Percentiles rank a stretch among this genome's conserved stretches.
Conservation (phyloP, 1,140 invertebrate species). For the Cherax destructor region DNA sequence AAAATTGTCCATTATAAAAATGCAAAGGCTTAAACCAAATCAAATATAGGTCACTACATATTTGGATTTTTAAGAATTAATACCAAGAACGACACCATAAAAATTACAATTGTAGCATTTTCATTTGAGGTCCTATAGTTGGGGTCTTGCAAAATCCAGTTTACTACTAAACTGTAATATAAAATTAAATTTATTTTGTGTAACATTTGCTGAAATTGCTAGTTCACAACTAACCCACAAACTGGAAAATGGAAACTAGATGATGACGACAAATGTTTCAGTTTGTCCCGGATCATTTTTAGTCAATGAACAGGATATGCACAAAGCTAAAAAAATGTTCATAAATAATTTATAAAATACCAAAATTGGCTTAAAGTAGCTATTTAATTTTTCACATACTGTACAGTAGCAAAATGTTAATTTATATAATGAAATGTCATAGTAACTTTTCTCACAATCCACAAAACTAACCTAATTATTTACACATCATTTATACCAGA, state of each 20-base stretch:
- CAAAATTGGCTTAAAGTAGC: not conserved
- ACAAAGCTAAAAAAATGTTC: not conserved
- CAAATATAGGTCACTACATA: too few species aligned
- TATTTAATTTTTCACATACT: not conserved
- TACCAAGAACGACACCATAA: too few species aligned
- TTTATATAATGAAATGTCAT: not conserved
- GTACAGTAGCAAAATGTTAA: constrained; percentile 1
- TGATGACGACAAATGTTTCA: too few species aligned
- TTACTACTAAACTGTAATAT: not conserved
- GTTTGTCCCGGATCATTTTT: too few species aligned
- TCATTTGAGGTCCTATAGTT: too few species aligned
- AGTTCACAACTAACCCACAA: not conserved
- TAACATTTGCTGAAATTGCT: not conserved
- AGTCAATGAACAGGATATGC: not conserved
- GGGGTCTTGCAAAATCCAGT: too few species aligned
- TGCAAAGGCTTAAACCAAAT: too few species aligned
- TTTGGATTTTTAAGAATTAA: too few species aligned
- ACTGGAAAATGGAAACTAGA: too few species aligned
- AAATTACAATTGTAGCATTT: too few species aligned
- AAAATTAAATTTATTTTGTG: not conserved
- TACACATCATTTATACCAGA: not conserved
- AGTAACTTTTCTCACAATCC: not conserved
- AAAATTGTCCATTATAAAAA: too few species aligned
- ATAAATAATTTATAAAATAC: constrained; percentile 2
- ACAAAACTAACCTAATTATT: not conserved